Percentiles rank a stretch among this genome's conserved stretches.
Conservation (phyloP, 2,888 invertebrate genomes). For the Metallyticus violacea region DNA sequence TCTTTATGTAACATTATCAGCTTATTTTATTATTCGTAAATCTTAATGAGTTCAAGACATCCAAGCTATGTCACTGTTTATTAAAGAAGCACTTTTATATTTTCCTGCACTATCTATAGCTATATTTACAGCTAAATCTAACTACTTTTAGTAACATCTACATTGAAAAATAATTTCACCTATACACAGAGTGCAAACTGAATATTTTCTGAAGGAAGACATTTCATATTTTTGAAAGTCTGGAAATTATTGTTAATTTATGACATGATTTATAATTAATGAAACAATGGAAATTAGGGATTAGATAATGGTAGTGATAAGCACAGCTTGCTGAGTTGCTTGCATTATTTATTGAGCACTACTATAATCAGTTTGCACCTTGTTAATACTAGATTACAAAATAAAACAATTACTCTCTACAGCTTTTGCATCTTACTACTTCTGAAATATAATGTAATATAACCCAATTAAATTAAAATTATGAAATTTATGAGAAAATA, state of each 20-base stretch:
- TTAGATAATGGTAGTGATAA: too few species aligned
- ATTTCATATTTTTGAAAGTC: too few species aligned
- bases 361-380: background rate
- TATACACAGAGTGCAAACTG: background rate
- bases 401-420: background rate
- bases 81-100: background rate
- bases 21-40: too few species aligned
- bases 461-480: background rate
- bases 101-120: background rate
- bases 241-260: too few species aligned
- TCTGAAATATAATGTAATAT: background rate
- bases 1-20: too few species aligned
- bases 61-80: too few species aligned
- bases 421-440: background rate
- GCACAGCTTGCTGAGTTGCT: too few species aligned
- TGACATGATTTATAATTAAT: too few species aligned
- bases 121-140: background rate
- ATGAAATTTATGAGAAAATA: background rate
- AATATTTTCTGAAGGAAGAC: background rate
- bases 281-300: too few species aligned
- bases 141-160: background rate
- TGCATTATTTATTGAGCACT: too few species aligned
- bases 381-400: background rate
- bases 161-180: background rate
- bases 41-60: too few species aligned